A percentile compares a stretch with the other conserved stretches of the same genome.
These are phyloP conservation scores for Danio choprae DNA, from an alignment of 2,797 vertebrate genomes.

Conservation along the genomic window DNA sequence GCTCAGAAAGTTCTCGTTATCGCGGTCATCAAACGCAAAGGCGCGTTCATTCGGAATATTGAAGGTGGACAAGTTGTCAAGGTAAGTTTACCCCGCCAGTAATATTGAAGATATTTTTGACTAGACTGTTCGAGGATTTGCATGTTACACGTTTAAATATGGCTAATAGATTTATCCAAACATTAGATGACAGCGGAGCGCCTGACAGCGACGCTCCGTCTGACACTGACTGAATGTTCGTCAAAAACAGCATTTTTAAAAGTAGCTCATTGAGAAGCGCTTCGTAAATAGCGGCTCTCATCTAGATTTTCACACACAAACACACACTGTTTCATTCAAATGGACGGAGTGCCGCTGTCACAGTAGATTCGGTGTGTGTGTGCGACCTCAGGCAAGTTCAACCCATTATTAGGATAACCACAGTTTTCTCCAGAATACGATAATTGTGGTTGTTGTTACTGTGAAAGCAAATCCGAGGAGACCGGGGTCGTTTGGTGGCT, in stretches of 20 bases:
- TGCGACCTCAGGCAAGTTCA: slow-evolving; percentile 38
- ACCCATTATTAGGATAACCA: slow-evolving; percentile 10
- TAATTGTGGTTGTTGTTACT: background rate
- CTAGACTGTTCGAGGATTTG: background rate
- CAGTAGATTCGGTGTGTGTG: slow-evolving; percentile 20
- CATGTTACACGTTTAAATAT: background rate
- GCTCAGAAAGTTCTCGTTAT: slow-evolving; percentile 31
- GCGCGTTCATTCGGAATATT: slow-evolving; percentile 9
- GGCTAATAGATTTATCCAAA: slow-evolving; percentile 5
- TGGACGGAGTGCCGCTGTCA: slow-evolving; percentile 37
- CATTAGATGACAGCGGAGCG: background rate
- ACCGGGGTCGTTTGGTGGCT: background rate
- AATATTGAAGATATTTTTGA: background rate
- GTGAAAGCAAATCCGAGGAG: background rate
- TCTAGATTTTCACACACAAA: slow-evolving; percentile 2
- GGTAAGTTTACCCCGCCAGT: slow-evolving; percentile 35
- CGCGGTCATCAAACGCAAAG: slow-evolving; percentile 10
- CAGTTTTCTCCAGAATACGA: background rate
- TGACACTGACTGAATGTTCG: background rate
- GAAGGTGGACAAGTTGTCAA: slow-evolving; percentile 1
- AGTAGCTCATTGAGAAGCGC: background rate
- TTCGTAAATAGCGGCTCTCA: slow-evolving; percentile 13
- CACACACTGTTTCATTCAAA: slow-evolving; percentile 36
- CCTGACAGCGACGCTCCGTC: background rate
- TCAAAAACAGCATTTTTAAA: background rate